Evolutionary conservation across 2,797 vertebrate species (phyloP).

Genomic region (Lates japonicus): DNA sequence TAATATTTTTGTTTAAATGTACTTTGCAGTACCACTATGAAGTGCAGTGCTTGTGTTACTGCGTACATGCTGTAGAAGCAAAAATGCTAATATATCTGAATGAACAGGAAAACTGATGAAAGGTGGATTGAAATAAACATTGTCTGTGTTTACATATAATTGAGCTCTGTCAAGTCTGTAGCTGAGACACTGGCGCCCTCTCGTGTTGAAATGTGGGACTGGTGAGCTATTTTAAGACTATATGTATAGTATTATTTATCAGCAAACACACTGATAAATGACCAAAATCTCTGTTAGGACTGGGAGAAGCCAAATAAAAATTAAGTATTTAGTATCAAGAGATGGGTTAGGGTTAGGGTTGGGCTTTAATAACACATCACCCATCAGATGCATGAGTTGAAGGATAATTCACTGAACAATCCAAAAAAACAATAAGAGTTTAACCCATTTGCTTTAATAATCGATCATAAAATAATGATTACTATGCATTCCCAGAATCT

Average conservation of each 20-base stretch:
- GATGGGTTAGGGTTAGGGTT: too few relatives aligned
- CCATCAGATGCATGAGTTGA: neutral
- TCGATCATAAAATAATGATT: too few relatives aligned
- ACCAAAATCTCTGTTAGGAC: neutral
- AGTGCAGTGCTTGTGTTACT: conserved; percentile 71
- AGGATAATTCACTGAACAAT: neutral
- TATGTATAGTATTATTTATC: too few relatives aligned
- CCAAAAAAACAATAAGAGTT: too few relatives aligned
- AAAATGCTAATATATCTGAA: conserved; percentile 90
- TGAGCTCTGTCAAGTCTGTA: neutral
- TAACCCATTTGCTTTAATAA: neutral
- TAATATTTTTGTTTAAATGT: conserved; percentile 58
- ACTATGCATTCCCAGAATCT: too few relatives aligned
- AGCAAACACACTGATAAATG: too few relatives aligned
- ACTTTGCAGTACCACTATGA: conserved; percentile 68
- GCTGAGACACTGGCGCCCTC: conserved; percentile 38
- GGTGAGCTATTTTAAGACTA: neutral
- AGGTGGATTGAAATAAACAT: conserved; percentile 74
- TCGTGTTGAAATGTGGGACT: conserved; percentile 32
- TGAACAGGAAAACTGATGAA: conserved; percentile 67
- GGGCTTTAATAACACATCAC: neutral
- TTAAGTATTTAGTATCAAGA: neutral
- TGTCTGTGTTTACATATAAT: conserved; percentile 39
- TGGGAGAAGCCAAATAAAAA: neutral
- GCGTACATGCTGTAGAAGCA: conserved; percentile 81